phyloP scores from a whole-genome alignment of 2,797 vertebrate genomes.

The Pseudochromis fuscus region DNA sequence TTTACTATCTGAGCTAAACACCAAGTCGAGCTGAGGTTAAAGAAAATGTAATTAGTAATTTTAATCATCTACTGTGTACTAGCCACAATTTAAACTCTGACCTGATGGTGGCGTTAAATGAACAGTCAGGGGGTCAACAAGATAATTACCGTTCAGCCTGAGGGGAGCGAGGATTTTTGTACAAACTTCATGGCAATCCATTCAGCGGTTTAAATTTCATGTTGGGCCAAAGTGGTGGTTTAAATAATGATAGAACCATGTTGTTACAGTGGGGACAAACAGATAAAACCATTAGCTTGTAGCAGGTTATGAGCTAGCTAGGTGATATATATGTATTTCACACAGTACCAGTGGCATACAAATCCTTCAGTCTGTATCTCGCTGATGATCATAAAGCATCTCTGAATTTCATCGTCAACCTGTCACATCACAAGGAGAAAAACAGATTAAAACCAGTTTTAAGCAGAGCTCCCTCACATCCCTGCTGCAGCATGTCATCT shows the following conservation, averaged over 20 bases:
- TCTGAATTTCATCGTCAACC: not conserved
- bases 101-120: not conserved
- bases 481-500: not conserved
- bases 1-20: not conserved
- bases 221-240: not conserved
- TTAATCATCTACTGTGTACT: too few relatives aligned
- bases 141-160: not conserved
- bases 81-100: not conserved
- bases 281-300: too few relatives aligned
- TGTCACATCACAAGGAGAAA: not conserved
- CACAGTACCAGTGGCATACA: not conserved
- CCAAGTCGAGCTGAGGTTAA: not conserved
- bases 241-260: not conserved
- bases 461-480: constrained; percentile 1
- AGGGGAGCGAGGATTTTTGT: not conserved
- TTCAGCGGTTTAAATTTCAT: not conserved
- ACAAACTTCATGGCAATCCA: not conserved
- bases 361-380: not conserved
- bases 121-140: not conserved
- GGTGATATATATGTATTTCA: not conserved
- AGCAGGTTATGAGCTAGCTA: too few relatives aligned
- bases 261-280: too few relatives aligned
- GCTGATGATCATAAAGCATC: not conserved
- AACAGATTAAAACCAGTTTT: constrained; percentile 5
- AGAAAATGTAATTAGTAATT: not conserved